Evolutionary conservation across 2,888 invertebrate genomes (phyloP), one percentile per base, ranked within the genome.

Genomic region (Ganaspis brasiliensis): DNA sequence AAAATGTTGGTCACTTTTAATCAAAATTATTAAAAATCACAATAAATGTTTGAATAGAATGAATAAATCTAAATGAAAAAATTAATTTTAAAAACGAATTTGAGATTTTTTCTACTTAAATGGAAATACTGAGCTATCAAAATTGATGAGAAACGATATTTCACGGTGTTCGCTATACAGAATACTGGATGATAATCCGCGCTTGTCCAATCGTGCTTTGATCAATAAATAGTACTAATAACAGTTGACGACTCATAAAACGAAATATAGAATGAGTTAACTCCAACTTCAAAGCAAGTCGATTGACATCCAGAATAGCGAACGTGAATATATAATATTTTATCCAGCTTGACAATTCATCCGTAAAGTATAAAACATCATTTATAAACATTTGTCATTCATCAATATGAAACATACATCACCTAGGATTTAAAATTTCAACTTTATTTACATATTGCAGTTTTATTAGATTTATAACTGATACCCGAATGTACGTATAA

Each of bases 201-300:
- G 78, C 74, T 76, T 72, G 21, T 21, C 8, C 40, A 40, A 67
- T 67, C 67, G 10, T 67, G 45, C 24, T 67, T 67, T 49, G 24
- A 67, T 67, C 67, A 67, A 67, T 67, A 67, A 45, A 67, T 67
- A 67, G n/a, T 26, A 45, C 73, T 79, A 78, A 79, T 78, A 75
- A 75, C 74, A 76, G 76, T 56, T 75, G 78, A 76, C 76, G 75
- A 75, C 21, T 78, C 75, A 79, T 78, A 79, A 79, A 77, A 78
- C 77, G 78, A 77, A 78, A 81, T 81, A 78, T 78, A 77, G 75
- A 78, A 78, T 45, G n/a, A 67, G 16, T 67, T 3, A 21, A 49
- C 24, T 67, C 45, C 45, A 63, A 63, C 24, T 67, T 45, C 26
- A 67, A 45, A 67, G 45, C 45, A 49, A 45, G 45, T 21, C 14